Evolutionary conservation across 2,888 invertebrate species (phyloP).

Genomic region (Ectemnius continuus): DNA sequence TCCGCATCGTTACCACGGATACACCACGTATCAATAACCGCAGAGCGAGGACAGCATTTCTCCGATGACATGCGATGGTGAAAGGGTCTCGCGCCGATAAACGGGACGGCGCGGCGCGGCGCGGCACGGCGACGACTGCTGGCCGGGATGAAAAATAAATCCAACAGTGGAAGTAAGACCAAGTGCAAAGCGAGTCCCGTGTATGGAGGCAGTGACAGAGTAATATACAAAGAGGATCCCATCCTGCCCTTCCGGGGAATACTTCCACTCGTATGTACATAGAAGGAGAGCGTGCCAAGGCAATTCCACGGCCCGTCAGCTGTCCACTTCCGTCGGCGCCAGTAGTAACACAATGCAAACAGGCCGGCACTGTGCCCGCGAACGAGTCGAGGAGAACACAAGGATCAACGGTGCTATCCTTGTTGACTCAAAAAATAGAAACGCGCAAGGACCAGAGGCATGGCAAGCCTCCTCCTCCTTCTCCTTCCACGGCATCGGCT

Average conservation of each 20-base stretch:
- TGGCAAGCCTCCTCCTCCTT: constrained; percentile 15
- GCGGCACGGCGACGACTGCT: no score
- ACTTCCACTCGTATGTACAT: constrained; percentile 14
- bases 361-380: neutral
- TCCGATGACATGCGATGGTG: no score
- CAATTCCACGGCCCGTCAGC: constrained; percentile 18
- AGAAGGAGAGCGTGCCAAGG: constrained; percentile 1
- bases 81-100: no score
- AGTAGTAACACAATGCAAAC: constrained; percentile 26
- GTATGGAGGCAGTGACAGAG: no score
- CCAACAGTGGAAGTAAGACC: no score
- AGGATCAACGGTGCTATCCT: constrained; percentile 9
- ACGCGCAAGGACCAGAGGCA: no score
- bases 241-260: neutral
- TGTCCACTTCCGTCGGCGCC: neutral
- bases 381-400: neutral
- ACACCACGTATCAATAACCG: neutral
- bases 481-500: constrained; percentile 33
- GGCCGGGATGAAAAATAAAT: no score
- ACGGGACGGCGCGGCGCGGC: no score
- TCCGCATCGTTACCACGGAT: neutral
- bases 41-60: no score
- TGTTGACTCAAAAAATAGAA: constrained; percentile 63
- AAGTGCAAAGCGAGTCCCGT: no score
- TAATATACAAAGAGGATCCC: no score